These are phyloP conservation scores for Camponotus fellah DNA, from an alignment of 2,888 invertebrate genomes.

Conservation along the genomic window DNA sequence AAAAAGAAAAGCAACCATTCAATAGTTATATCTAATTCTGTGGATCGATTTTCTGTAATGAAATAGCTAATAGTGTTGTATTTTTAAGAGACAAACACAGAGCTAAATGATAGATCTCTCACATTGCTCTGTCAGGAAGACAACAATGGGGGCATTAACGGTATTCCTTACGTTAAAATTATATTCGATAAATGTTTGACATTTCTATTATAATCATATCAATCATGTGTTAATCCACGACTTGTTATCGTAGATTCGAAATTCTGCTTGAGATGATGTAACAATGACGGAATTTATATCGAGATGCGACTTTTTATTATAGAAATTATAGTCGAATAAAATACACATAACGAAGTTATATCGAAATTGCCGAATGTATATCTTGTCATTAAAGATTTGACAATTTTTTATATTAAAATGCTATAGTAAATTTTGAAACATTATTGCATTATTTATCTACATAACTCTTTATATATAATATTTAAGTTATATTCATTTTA, in stretches of 20 bases:
- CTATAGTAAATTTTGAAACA: background rate
- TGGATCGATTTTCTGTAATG: slow-evolving; percentile 3
- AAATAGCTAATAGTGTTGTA: background rate
- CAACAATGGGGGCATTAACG: slow-evolving; percentile 33
- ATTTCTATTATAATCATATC: slow-evolving; percentile 21
- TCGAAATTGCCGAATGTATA: background rate
- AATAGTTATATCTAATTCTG: slow-evolving; percentile 1
- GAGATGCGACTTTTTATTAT: slow-evolving; percentile 17
- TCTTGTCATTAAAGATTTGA: background rate
- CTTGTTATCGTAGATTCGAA: background rate
- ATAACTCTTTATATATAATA: background rate
- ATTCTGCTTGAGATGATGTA: background rate
- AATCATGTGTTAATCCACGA: slow-evolving; percentile 30
- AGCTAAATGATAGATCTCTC: slow-evolving; percentile 20
- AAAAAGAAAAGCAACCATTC: background rate
- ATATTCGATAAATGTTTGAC: slow-evolving; percentile 9
- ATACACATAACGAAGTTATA: background rate
- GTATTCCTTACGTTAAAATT: slow-evolving; percentile 7
- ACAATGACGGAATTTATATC: background rate
- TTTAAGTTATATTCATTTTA: background rate
- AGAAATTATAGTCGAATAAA: slow-evolving; percentile 1
- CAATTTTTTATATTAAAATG: background rate
- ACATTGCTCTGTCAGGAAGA: slow-evolving; percentile 34
- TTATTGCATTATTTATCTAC: background rate
- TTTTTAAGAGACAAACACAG: slow-evolving; percentile 9